A percentile compares a stretch with the other conserved stretches of the same genome.
Conservation (phyloP, 2,113 vertebrate genomes). For the Macaca nemestrina region DNA sequence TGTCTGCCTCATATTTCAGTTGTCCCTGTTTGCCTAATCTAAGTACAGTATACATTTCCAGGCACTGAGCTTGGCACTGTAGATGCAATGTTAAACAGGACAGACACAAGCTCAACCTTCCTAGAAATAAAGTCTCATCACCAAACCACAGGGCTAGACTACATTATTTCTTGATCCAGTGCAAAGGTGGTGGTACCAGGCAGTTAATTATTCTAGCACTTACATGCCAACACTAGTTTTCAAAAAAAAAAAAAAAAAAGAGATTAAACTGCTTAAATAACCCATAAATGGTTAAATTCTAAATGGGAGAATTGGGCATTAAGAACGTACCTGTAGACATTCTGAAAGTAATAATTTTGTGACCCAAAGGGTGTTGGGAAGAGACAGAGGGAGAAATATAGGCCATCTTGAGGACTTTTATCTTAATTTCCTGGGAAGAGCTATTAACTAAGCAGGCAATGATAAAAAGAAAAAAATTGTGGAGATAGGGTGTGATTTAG, state of each 20-base stretch:
- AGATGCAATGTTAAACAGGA: not conserved
- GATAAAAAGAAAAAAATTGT: not conserved
- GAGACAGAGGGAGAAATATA: not conserved
- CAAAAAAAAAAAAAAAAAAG: not conserved
- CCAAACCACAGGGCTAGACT: rapidly evolving
- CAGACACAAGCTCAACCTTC: not conserved
- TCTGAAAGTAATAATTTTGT: not conserved
- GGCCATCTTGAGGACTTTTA: not conserved
- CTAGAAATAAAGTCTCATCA: not conserved
- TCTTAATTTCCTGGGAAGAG: not conserved
- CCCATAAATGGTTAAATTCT: not conserved
- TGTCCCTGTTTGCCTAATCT: not conserved
- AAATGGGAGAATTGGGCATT: not conserved
- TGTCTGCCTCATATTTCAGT: not conserved
- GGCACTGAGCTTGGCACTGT: not conserved
- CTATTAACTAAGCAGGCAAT: not conserved
- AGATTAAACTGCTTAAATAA: not conserved
- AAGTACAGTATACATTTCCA: not conserved
- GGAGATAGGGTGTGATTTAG: not conserved
- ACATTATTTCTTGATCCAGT: not conserved
- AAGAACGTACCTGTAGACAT: not conserved
- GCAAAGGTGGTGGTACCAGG: not conserved
- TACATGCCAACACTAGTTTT: not conserved
- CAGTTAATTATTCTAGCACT: not conserved
- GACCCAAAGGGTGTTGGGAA: rapidly evolving